Conservation (phyloP, 2,113 vertebrate genomes). For the Ammodytes dubius region DNA sequence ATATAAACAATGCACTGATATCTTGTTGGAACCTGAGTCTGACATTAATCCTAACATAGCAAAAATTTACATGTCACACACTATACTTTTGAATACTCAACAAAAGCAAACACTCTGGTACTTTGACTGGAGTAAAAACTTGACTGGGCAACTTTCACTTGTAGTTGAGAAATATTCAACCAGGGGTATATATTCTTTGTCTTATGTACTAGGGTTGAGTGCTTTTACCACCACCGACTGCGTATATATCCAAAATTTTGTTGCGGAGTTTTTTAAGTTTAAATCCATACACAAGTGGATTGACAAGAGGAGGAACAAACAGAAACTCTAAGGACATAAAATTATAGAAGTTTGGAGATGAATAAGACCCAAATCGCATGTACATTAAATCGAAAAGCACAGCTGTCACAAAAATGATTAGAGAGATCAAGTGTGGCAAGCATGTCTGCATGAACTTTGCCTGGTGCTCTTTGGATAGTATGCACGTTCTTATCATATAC, state of each 20-base stretch:
- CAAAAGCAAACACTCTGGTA: too few species aligned
- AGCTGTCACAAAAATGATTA: constrained; percentile 9
- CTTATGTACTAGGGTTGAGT: too few species aligned
- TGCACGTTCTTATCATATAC: constrained; percentile 50
- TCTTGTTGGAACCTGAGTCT: not conserved
- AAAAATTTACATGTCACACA: too few species aligned
- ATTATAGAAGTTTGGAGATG: constrained; percentile 37
- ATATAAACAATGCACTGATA: not conserved
- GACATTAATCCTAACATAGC: too few species aligned
- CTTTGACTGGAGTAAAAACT: too few species aligned
- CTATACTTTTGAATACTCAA: too few species aligned
- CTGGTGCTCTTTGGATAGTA: constrained; percentile 22
- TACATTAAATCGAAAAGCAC: constrained; percentile 53
- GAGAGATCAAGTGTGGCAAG: constrained; percentile 60
- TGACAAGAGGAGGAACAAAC: constrained; percentile 56
- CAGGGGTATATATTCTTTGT: too few species aligned
- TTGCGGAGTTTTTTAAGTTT: constrained; percentile 54
- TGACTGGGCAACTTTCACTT: too few species aligned
- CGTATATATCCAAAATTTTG: constrained; percentile 12
- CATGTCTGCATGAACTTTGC: constrained; percentile 66
- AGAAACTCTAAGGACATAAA: constrained; percentile 55
- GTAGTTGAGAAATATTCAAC: too few species aligned
- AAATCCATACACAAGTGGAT: constrained; percentile 68
- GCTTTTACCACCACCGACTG: not conserved
- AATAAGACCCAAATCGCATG: constrained; percentile 44